Conservation (phyloP, 1,140 invertebrate genomes). For the Drosophila sp. region DNA sequence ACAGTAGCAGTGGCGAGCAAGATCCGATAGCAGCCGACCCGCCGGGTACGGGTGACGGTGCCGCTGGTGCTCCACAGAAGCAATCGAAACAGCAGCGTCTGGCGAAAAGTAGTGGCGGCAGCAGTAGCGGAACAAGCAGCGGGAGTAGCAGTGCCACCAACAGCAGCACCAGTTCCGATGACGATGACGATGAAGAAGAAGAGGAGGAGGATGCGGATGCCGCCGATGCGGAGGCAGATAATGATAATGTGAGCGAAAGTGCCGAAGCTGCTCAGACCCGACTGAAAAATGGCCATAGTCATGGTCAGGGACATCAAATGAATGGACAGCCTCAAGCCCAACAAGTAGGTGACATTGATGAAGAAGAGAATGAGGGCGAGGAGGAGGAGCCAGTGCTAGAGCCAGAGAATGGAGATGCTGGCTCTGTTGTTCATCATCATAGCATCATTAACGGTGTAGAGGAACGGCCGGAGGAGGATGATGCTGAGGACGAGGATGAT, state of each 20-base stretch:
- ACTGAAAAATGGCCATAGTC: slow-evolving; percentile 46
- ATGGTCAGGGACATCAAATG: slow-evolving; percentile 44
- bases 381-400: slow-evolving; percentile 17
- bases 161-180: slow-evolving; percentile 62
- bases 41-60: neutral
- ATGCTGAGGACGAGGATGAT: slow-evolving; percentile 1
- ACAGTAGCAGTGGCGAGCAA: slow-evolving; percentile 8
- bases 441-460: neutral
- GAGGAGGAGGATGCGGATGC: slow-evolving; percentile 30
- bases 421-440: neutral
- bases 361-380: slow-evolving; percentile 21
- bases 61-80: slow-evolving; percentile 24
- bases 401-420: neutral
- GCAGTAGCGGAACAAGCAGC: slow-evolving; percentile 36
- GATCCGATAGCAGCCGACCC: neutral
- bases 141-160: slow-evolving; percentile 47
- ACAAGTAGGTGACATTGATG: neutral
- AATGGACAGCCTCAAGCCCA: slow-evolving; percentile 16
- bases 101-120: slow-evolving; percentile 32
- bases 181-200: slow-evolving; percentile 47
- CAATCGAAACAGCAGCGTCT: slow-evolving; percentile 24
- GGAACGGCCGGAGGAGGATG: slow-evolving; percentile 3
- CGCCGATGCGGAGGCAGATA: neutral
- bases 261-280: slow-evolving; percentile 10
- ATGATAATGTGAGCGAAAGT: slow-evolving; percentile 5